A percentile compares a stretch with the other conserved stretches of the same genome.
Evolutionary conservation across 2,113 vertebrate genomes (phyloP).

Genomic region (Symphodus melops): DNA sequence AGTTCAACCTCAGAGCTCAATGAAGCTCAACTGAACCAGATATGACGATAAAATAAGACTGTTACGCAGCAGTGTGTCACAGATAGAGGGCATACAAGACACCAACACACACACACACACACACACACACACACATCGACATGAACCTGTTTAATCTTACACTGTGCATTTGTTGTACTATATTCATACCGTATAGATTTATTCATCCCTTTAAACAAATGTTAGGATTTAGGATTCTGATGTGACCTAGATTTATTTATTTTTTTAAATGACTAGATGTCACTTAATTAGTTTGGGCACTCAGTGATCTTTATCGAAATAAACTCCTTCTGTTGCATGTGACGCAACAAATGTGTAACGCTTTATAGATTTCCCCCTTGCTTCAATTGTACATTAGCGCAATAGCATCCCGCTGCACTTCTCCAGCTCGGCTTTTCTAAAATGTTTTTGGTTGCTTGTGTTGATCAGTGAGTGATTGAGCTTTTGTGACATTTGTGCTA

Average conservation of each 20-base stretch:
- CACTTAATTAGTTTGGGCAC: neutral
- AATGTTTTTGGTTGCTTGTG: no score
- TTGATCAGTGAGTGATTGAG: no score
- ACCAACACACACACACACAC: no score
- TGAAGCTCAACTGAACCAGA: neutral
- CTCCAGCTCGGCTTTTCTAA: no score
- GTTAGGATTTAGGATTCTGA: neutral
- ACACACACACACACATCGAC: no score
- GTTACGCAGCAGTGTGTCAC: neutral
- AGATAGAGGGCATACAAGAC: neutral
- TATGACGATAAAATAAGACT: conserved; percentile 5
- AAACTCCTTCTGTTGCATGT: neutral
- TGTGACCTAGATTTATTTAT: neutral
- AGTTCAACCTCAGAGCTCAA: conserved; percentile 10
- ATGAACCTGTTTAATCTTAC: no score
- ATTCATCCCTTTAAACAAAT: neutral
- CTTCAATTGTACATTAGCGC: no score
- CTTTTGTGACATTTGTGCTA: no score
- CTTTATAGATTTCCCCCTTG: neutral
- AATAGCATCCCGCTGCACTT: no score
- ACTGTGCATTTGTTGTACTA: no score
- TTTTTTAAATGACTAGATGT: neutral
- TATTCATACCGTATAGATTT: no score
- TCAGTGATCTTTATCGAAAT: neutral
- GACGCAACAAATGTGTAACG: neutral